Evolutionary conservation across 2,888 invertebrate species (phyloP).

Genomic region (Oscheius sp.): DNA sequence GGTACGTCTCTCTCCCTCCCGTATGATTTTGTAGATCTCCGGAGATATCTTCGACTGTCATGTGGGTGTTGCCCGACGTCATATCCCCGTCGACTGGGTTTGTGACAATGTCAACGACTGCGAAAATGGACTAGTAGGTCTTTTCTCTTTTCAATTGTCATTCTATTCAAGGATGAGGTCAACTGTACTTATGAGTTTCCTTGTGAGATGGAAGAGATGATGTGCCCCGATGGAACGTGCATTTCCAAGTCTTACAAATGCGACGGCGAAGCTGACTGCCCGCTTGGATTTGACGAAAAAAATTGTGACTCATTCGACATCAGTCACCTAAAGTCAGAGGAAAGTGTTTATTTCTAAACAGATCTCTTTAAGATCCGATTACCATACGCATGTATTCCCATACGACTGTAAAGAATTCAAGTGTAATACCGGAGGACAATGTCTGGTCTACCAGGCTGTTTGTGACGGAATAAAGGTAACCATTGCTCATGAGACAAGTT

Average conservation of each 20-base stretch:
- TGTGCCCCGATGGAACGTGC: constrained; percentile 42
- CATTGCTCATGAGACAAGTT: background rate
- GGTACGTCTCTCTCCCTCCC: too few relatives aligned
- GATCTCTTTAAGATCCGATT: too few relatives aligned
- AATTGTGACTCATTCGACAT: background rate
- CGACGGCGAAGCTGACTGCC: constrained; percentile 39
- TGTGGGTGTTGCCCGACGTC: constrained; percentile 4
- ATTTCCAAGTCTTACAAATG: constrained; percentile 41
- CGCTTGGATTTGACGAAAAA: background rate
- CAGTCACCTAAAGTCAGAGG: too few relatives aligned
- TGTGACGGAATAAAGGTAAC: constrained; percentile 42
- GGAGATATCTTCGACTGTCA: constrained; percentile 4
- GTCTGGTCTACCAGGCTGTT: constrained; percentile 19
- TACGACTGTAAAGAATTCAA: background rate
- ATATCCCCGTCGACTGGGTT: constrained; percentile 56
- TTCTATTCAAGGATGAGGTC: constrained; percentile 42
- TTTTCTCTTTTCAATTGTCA: background rate
- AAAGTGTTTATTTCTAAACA: too few relatives aligned
- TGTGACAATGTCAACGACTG: constrained; percentile 54
- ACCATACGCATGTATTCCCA: too few relatives aligned
- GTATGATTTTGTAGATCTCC: too few relatives aligned
- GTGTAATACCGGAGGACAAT: constrained; percentile 31
- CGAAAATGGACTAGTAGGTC: constrained; percentile 42
- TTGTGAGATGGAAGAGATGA: background rate
- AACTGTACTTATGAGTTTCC: constrained; percentile 47